Conservation (phyloP, 2,113 vertebrate genomes). For the Pygoscelis antarcticus region DNA sequence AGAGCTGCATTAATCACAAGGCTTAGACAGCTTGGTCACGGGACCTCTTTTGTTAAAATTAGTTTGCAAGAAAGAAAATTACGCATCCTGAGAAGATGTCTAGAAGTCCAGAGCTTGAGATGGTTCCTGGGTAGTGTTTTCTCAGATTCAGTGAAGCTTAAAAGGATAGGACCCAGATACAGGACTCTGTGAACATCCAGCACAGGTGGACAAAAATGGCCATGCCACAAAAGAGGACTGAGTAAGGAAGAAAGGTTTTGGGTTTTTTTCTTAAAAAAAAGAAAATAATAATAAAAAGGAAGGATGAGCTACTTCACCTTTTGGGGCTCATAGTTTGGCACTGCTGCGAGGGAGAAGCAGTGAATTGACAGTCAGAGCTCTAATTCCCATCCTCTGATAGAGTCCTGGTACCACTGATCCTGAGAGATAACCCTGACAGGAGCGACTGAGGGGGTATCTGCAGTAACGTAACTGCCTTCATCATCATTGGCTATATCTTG, state of each 20-base stretch:
- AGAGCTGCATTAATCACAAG: background rate
- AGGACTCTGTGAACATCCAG: background rate
- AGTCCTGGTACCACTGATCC: background rate
- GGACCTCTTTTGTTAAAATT: background rate
- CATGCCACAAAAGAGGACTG: background rate
- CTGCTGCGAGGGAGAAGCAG: background rate
- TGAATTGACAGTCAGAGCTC: background rate
- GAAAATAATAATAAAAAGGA: background rate
- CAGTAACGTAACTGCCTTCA: background rate
- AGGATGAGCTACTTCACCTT: background rate
- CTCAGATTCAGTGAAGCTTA: background rate
- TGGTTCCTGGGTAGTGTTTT: background rate
- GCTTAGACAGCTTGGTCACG: background rate
- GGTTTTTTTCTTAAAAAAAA: too few species aligned
- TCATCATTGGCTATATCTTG: background rate
- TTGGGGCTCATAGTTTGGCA: background rate
- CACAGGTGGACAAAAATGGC: background rate
- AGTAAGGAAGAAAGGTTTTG: background rate
- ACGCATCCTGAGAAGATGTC: background rate
- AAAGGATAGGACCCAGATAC: background rate
- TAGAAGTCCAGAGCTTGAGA: background rate
- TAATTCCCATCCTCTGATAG: background rate
- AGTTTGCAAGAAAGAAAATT: background rate
- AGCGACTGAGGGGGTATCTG: background rate
- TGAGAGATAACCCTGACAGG: background rate